Base-by-base conservation (phyloP, 2,888 invertebrate genomes). In the Drosophila nigricruria region DNA sequence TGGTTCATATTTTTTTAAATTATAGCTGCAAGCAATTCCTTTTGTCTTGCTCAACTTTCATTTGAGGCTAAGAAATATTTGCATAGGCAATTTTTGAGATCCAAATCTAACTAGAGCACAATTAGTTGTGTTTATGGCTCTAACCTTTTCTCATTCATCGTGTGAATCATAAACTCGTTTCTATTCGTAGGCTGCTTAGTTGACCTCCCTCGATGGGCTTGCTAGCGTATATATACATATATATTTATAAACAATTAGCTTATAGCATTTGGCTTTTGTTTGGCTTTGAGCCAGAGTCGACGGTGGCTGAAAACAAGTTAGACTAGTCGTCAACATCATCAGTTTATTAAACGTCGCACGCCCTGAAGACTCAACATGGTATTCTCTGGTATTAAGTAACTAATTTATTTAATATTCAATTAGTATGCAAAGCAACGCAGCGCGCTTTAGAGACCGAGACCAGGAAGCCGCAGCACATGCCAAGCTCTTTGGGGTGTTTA, bases 151-250 rank as follows among this genome's bases (percentile, higher is more conserved):
- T 20, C 30, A 12, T 18, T 40, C 40, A 25, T n/a, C 38, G n/a
- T 43, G 30, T 87, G 88, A 83, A 60, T 83, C 77, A 88, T 50
- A 66, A 82, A 83, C 77, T 70, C 43, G 85, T 87, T 77, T 84
- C n/a, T 61, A 62, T 58, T 56, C 50, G 56, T 67, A 60, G 42
- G 43, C 45, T 61, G 40, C 9, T 42, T 12, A 25, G 43, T 32
- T 43, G 54, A 68, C 63, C 72, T 67, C 63, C 20, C 45, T 64
- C 32, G 42, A 60, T 70, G 62, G 65, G 59, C 59, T 14, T 25
- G 23, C 38, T 45, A 49, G 54, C 53, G n/a, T 40, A 40, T 40
- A 5, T 47, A 20, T 23, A 5, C 14, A 14, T 23, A n/a, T 49
- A 12, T 49, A 49, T 49, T 30, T 18, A 52, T 69, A 61, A 68